phyloP scores from a whole-genome alignment of 2,113 vertebrate species.

The Platysternon megacephalum region DNA sequence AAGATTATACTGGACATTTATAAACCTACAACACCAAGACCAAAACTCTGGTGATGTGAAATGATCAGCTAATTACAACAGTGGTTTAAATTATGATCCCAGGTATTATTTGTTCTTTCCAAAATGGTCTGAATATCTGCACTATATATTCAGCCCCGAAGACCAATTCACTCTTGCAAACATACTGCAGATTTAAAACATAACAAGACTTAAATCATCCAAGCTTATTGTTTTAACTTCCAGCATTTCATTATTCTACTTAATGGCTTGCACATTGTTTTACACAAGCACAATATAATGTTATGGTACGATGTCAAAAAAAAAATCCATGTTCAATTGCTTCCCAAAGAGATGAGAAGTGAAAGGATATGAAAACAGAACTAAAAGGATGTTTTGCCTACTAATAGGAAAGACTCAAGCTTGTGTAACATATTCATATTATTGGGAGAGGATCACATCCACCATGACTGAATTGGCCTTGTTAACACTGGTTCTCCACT shows the following conservation, averaged over 20 bases:
- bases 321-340: neutral
- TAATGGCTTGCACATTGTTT: slow-evolving; percentile 67
- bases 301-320: slow-evolving; percentile 12
- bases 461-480: too few species aligned
- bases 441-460: too few species aligned
- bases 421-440: neutral
- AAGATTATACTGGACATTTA: slow-evolving; percentile 27
- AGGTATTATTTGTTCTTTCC: slow-evolving; percentile 61
- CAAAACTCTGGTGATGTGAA: slow-evolving; percentile 35
- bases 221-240: slow-evolving; percentile 60
- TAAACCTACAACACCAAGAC: slow-evolving; percentile 35
- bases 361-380: neutral
- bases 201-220: slow-evolving; percentile 59
- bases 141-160: slow-evolving; percentile 63
- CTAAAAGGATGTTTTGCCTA: slow-evolving; percentile 1
- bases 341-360: slow-evolving; percentile 30
- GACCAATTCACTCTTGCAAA: slow-evolving; percentile 66
- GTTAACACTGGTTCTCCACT: too few species aligned
- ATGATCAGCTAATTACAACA: slow-evolving; percentile 62
- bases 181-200: slow-evolving; percentile 62
- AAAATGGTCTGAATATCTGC: slow-evolving; percentile 35
- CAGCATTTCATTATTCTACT: slow-evolving; percentile 54
- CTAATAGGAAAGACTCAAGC: neutral
- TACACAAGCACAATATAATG: slow-evolving; percentile 40
- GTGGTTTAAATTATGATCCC: slow-evolving; percentile 51